Evolutionary conservation across 64 coral and sea anemone genomes (phyloP), one percentile per base, ranked within the genome.

Genomic region (Porites australiensis): DNA sequence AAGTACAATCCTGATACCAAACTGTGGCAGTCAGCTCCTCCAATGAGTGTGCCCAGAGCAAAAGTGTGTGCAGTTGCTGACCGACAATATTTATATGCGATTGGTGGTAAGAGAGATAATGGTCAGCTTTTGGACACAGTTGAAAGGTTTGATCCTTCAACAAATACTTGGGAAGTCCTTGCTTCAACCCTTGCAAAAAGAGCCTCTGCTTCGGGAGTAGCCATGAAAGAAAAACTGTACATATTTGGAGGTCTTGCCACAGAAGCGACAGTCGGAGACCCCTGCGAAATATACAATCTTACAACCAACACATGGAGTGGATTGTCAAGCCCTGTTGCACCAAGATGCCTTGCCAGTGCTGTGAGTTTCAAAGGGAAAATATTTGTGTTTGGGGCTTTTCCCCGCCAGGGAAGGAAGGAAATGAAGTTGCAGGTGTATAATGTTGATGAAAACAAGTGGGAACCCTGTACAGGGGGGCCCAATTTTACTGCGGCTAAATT

Each of bases 141-240:
- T 14, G 88, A 90, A 51, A 76, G 76, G 47, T 90, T 52, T 53
- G 88, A 90, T 54, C 76, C 88, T 13, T 43, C 16, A 49, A 77
- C 20, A 45, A 77, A 89, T 27, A 59, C 72, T 44, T 89, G 87
- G 87, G 52, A 53, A 5, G 62, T 47, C 7, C 74, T 89, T 48
- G 49, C 87, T 12, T 58, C 77, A 54, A 79, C 21, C 5, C 16
- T 19, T 58, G n/a, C 37, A 6, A n/a, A 18, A 51, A 55, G 4
- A 47, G 2, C 49, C 43, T 2, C 1, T 6, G 49, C 77, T 14
- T 50, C 47, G 20, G 77, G 77, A 53, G 47, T 14, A 54, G 21
- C 19, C 3, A 6, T 58, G 10, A 51, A 51, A 11, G 13, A 53
- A 13, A 79, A 79, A 58, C 8, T 79, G 15, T 79, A 53, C 20